These are phyloP conservation scores for Marasmarcha lunaedactyla DNA, from an alignment of 2,888 invertebrate species.

Conservation along the genomic window DNA sequence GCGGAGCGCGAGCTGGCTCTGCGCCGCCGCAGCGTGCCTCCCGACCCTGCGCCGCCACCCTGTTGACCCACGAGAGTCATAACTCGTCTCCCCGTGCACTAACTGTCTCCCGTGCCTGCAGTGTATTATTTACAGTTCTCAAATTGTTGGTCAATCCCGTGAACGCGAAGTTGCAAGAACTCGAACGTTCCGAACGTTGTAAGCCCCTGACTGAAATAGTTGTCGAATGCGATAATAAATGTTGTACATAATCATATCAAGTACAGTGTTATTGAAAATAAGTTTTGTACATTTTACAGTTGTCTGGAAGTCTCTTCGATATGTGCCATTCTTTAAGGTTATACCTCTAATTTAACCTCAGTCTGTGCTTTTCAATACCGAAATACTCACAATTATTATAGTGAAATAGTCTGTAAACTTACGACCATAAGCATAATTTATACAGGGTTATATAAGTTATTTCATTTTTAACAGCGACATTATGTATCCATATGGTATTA, in stretches of 20 bases:
- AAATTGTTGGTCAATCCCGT: too few species aligned
- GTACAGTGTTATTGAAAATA: slow-evolving; percentile 49
- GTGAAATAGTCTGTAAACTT: slow-evolving; percentile 48
- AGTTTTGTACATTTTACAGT: slow-evolving; percentile 50
- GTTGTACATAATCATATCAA: slow-evolving; percentile 60
- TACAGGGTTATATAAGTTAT: slow-evolving; percentile 62
- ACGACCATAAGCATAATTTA: slow-evolving; percentile 66
- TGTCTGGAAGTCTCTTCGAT: slow-evolving; percentile 48
- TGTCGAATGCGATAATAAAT: slow-evolving; percentile 22
- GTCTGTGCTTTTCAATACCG: slow-evolving; percentile 52
- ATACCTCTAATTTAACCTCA: slow-evolving; percentile 55
- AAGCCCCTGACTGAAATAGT: too few species aligned
- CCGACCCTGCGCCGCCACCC: slow-evolving; percentile 27
- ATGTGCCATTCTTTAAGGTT: slow-evolving; percentile 63
- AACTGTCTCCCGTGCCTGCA: not conserved
- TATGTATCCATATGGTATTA: slow-evolving; percentile 14
- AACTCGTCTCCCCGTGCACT: slow-evolving; percentile 13
- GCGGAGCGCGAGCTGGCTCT: slow-evolving; percentile 41
- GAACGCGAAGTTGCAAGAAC: too few species aligned
- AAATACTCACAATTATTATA: slow-evolving; percentile 60
- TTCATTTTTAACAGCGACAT: slow-evolving; percentile 18
- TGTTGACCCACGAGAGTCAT: slow-evolving; percentile 57
- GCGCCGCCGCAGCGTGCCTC: slow-evolving; percentile 17
- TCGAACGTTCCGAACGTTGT: too few species aligned
- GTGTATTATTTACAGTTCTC: too few species aligned